Conservation (phyloP, 1,140 invertebrate species). For the Yoshiicerus persimilis region DNA sequence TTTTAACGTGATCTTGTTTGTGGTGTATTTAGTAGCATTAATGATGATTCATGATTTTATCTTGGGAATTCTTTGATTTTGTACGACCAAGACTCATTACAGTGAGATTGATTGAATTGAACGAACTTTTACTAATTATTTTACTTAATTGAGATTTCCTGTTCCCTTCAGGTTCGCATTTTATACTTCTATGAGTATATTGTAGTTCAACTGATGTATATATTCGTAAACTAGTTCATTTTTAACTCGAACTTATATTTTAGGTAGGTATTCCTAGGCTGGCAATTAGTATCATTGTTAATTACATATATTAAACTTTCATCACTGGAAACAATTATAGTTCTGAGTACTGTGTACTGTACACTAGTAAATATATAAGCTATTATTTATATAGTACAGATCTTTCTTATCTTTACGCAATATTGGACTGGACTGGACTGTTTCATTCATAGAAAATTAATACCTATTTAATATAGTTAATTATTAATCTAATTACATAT, state of each 20-base stretch:
- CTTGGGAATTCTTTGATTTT: not conserved
- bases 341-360: not conserved
- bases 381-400: not conserved
- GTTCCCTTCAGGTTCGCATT: not conserved
- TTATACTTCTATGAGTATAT: not conserved
- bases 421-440: not conserved
- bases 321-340: not conserved
- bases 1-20: not conserved
- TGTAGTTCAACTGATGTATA: not conserved
- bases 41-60: not conserved
- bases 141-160: not conserved
- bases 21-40: not conserved
- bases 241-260: too few relatives aligned
- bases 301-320: not conserved
- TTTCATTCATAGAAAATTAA: not conserved
- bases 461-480: too few relatives aligned
- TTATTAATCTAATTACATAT: too few relatives aligned
- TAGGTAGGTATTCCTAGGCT: too few relatives aligned
- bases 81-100: not conserved
- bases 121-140: not conserved
- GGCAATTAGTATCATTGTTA: not conserved
- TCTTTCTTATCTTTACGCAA: not conserved
- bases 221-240: too few relatives aligned
- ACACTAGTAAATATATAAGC: not conserved
- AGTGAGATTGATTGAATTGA: not conserved